These are phyloP conservation scores for Cyprinodon diabolis DNA, from an alignment of 2,797 vertebrate genomes.

Conservation along the genomic window DNA sequence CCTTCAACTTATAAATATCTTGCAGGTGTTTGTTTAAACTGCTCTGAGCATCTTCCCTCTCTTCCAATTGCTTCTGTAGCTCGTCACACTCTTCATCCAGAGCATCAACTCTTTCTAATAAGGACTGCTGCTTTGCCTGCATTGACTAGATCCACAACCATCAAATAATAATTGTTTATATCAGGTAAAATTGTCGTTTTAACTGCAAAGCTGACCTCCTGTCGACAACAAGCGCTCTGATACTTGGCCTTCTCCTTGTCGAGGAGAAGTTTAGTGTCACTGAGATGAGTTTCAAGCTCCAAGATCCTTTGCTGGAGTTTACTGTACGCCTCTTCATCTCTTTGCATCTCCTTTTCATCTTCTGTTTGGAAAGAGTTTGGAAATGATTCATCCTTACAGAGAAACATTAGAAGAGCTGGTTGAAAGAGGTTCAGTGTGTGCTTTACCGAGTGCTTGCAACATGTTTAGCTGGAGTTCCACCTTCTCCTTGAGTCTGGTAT, in stretches of 20 bases:
- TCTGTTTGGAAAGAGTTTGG: constrained; percentile 66
- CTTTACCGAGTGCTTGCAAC: constrained; percentile 84
- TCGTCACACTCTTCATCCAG: constrained; percentile 85
- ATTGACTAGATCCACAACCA: constrained; percentile 78
- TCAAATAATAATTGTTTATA: neutral
- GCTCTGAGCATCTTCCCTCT: constrained; percentile 72
- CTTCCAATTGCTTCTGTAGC: constrained; percentile 76
- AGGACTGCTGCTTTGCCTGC: constrained; percentile 84
- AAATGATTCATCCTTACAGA: neutral
- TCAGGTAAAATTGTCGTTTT: neutral
- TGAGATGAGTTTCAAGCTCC: constrained; percentile 75
- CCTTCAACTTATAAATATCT: constrained; percentile 61
- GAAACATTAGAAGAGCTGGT: neutral
- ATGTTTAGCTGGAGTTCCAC: constrained; percentile 72
- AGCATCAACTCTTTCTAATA: constrained; percentile 82
- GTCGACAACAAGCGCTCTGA: constrained; percentile 81
- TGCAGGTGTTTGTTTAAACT: constrained; percentile 72
- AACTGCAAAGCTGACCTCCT: constrained; percentile 80
- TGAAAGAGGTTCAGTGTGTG: neutral
- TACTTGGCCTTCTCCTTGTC: constrained; percentile 87
- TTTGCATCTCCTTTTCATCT: constrained; percentile 60
- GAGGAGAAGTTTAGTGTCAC: constrained; percentile 72
- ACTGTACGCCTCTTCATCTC: constrained; percentile 57
- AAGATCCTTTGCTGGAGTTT: constrained; percentile 80
- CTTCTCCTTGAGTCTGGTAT: constrained; percentile 75